phyloP scores from a whole-genome alignment of 2,797 vertebrate species.

The Cottoperca gobio region DNA sequence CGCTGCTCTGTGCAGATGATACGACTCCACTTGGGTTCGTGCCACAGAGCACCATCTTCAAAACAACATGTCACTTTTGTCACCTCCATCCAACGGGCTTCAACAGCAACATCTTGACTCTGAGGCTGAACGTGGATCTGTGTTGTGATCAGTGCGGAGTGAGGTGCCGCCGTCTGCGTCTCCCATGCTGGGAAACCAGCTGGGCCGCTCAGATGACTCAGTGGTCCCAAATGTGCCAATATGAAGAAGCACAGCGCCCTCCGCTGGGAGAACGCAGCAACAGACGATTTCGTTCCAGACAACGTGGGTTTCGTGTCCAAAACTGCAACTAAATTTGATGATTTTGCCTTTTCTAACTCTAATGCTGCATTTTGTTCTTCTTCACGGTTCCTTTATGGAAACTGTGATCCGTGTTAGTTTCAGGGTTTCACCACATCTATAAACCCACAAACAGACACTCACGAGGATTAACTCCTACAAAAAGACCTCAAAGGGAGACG shows the following conservation, averaged over 20 bases:
- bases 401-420: background rate
- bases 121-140: conserved; percentile 40
- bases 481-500: conserved; percentile 22
- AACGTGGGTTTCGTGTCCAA: background rate
- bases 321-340: background rate
- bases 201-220: conserved; percentile 66
- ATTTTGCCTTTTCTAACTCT: background rate
- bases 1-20: too few relatives aligned
- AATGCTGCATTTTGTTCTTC: background rate
- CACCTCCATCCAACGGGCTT: conserved; percentile 44
- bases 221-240: background rate
- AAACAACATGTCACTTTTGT: conserved; percentile 51
- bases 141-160: conserved; percentile 43
- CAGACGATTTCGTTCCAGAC: background rate
- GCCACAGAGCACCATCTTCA: conserved; percentile 38
- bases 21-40: background rate
- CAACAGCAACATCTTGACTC: conserved; percentile 12
- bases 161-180: conserved; percentile 59
- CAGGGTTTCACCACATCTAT: too few relatives aligned
- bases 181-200: conserved; percentile 69
- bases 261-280: conserved; percentile 54
- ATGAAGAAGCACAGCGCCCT: conserved; percentile 63
- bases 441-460: too few relatives aligned
- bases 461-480: background rate
- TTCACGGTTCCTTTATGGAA: conserved; percentile 3